phyloP scores from a whole-genome alignment of 2,113 vertebrate genomes.

The Melanerpes formicivorus region DNA sequence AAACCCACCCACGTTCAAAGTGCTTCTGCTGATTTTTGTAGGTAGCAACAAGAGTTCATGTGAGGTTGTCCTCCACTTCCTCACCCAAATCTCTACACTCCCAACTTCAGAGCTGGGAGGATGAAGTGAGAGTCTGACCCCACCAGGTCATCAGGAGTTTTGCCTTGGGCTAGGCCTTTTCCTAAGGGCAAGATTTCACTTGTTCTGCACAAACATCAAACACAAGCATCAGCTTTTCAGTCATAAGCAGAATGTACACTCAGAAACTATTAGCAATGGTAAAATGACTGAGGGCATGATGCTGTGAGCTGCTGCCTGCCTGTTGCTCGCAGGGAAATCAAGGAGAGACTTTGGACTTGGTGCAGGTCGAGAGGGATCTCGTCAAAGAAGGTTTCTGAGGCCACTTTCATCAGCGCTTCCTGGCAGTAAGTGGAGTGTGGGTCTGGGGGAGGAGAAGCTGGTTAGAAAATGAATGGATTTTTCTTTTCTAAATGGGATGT shows the following conservation, averaged over 20 bases:
- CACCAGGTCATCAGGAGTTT: not conserved
- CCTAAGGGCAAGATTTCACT: not conserved
- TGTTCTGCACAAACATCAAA: not conserved
- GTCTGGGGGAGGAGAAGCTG: not conserved
- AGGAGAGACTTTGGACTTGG: not conserved
- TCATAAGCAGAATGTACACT: not conserved
- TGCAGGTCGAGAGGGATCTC: not conserved
- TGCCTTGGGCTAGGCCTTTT: not conserved
- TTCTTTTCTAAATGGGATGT: constrained; percentile 23
- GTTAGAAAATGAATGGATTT: constrained; percentile 30
- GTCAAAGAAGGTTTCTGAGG: not conserved
- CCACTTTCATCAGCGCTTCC: not conserved
- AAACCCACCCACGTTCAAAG: too few species aligned
- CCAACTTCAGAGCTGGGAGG: not conserved
- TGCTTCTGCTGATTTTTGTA: not conserved
- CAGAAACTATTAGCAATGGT: not conserved
- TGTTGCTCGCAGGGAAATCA: not conserved
- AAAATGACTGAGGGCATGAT: not conserved
- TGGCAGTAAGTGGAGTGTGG: not conserved
- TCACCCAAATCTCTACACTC: not conserved
- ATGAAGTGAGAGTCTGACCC: not conserved
- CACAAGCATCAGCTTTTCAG: not conserved
- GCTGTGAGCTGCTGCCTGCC: not conserved
- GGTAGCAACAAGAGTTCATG: not conserved
- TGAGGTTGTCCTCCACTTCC: not conserved